phyloP scores from a whole-genome alignment of 2,113 vertebrate genomes.

The Patagioenas fasciata region DNA sequence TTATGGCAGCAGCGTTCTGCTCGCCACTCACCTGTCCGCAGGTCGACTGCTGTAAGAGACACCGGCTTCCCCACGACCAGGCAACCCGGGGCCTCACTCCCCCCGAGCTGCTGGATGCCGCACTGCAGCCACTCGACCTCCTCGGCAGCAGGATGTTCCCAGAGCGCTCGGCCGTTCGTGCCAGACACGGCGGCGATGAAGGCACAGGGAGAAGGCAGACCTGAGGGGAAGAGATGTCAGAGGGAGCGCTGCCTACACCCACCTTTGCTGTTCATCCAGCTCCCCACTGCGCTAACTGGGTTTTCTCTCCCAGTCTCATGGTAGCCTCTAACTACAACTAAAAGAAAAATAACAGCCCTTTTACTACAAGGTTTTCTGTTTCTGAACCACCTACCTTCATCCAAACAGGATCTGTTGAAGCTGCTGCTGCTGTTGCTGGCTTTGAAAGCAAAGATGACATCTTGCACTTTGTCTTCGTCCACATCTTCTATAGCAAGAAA shows the following conservation, averaged over 20 bases:
- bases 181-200: constrained; percentile 83
- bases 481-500: constrained; percentile 82
- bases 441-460: constrained; percentile 86
- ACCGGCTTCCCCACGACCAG: constrained; percentile 66
- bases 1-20: neutral
- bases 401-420: constrained; percentile 77
- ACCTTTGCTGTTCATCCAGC: neutral
- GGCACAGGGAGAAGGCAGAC: constrained; percentile 80
- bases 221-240: constrained; percentile 63
- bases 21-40: constrained; percentile 74
- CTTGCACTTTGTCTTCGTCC: constrained; percentile 84
- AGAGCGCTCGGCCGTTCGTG: constrained; percentile 80
- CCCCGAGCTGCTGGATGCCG: constrained; percentile 28
- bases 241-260: neutral
- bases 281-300: neutral
- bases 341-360: neutral
- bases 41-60: constrained; percentile 70
- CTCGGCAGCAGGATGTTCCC: constrained; percentile 77
- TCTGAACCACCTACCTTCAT: constrained; percentile 76
- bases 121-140: constrained; percentile 83
- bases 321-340: neutral
- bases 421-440: constrained; percentile 28
- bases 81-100: constrained; percentile 65
- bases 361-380: neutral
- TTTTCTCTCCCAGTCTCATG: neutral